Evolutionary conservation across 2,888 invertebrate genomes (phyloP).

Genomic region (Amblyjoppa fuscipennis): DNA sequence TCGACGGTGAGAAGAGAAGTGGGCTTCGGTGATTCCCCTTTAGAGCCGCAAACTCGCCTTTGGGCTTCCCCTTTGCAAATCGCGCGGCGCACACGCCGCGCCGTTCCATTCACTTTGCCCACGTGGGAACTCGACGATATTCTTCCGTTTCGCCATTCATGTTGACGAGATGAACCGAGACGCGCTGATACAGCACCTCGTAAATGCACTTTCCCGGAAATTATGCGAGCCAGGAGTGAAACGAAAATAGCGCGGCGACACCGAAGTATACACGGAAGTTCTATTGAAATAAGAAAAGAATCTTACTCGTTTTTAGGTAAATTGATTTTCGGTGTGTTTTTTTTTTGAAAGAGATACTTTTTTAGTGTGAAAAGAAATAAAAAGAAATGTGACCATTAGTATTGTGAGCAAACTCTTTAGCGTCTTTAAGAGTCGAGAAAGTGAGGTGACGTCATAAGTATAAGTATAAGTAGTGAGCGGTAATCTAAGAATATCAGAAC

Average conservation of each 20-base stretch:
- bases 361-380: not conserved
- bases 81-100: slow-evolving; percentile 68
- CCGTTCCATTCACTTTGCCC: slow-evolving; percentile 79
- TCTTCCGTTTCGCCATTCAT: slow-evolving; percentile 84
- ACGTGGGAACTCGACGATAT: slow-evolving; percentile 83
- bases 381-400: not conserved
- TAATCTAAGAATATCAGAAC: too few species aligned
- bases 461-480: too few species aligned
- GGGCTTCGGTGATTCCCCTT: slow-evolving; percentile 53
- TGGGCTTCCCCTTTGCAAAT: slow-evolving; percentile 48
- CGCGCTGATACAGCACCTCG: not conserved
- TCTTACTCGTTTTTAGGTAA: not conserved
- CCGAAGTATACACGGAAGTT: not conserved
- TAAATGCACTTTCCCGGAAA: slow-evolving; percentile 79
- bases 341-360: not conserved
- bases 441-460: not conserved
- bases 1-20: slow-evolving; percentile 26
- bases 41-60: slow-evolving; percentile 61
- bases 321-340: not conserved
- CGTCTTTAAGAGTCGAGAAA: not conserved
- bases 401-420: not conserved
- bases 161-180: slow-evolving; percentile 44
- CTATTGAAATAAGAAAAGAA: not conserved
- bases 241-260: slow-evolving; percentile 45
- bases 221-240: slow-evolving; percentile 63